Conservation (phyloP, 1,140 invertebrate species). For the Plodia interpunctella region DNA sequence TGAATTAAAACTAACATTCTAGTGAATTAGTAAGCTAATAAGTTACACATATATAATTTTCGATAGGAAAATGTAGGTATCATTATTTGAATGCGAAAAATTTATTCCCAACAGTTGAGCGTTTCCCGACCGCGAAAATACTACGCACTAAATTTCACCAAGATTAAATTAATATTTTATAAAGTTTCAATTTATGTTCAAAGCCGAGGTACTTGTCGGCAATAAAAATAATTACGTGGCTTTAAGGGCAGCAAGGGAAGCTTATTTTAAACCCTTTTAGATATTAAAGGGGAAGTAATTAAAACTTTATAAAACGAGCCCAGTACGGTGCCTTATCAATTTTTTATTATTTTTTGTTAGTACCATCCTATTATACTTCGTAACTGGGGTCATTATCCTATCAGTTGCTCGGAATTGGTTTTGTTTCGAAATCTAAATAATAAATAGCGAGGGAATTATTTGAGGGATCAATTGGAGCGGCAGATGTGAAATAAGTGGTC, state of each 20-base stretch:
- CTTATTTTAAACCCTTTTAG: slow-evolving; percentile 26
- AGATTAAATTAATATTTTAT: slow-evolving; percentile 7
- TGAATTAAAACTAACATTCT: too few relatives aligned
- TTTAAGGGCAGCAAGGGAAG: slow-evolving; percentile 15
- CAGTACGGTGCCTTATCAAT: slow-evolving; percentile 22
- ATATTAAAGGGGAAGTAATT: slow-evolving; percentile 42
- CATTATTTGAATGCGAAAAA: too few relatives aligned
- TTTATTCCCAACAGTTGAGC: background rate
- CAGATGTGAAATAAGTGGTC: too few relatives aligned
- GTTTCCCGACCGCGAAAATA: background rate
- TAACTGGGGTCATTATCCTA: slow-evolving; percentile 1
- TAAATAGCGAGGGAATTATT: background rate
- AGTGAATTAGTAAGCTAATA: too few relatives aligned
- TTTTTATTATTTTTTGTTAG: slow-evolving; percentile 19
- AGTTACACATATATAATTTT: too few relatives aligned
- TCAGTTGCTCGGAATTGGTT: background rate
- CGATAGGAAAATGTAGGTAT: too few relatives aligned
- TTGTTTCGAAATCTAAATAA: slow-evolving; percentile 5
- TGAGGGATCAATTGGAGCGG: background rate
- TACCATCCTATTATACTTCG: background rate
- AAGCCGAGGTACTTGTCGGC: background rate
- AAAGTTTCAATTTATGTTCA: slow-evolving; percentile 6
- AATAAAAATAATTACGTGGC: slow-evolving; percentile 14
- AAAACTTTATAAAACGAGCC: slow-evolving; percentile 39
- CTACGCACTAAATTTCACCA: background rate